A percentile compares a stretch with the other conserved stretches of the same genome.
phyloP scores from a whole-genome alignment of 1,140 invertebrate species.

The Bombyx mandarina region DNA sequence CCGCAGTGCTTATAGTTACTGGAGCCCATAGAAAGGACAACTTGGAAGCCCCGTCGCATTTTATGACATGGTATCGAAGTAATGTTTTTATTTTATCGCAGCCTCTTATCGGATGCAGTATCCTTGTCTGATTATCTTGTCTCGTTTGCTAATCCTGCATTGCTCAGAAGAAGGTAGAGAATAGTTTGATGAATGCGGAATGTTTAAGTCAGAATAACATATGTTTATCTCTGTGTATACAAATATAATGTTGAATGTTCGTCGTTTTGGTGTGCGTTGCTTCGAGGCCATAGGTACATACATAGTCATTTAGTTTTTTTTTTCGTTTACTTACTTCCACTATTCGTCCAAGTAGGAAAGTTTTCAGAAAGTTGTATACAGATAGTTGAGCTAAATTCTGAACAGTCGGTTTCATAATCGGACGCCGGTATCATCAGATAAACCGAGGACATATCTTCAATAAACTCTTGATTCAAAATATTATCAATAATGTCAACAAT shows the following conservation, averaged over 20 bases:
- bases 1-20: no score
- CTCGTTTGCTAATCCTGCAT: no score
- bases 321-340: not conserved
- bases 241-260: not conserved
- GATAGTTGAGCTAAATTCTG: slow-evolving; percentile 20
- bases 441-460: slow-evolving; percentile 19
- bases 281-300: not conserved
- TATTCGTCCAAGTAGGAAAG: slow-evolving; percentile 11
- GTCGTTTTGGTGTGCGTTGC: no score
- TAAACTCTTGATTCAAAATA: slow-evolving; percentile 10
- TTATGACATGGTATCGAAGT: no score
- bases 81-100: no score
- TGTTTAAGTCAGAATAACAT: not conserved
- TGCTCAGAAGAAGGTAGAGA: no score
- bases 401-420: slow-evolving; percentile 8
- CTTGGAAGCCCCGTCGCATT: no score
- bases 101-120: no score
- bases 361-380: slow-evolving; percentile 27
- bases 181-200: no score
- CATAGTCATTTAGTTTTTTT: slow-evolving; percentile 14
- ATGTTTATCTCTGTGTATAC: slow-evolving; percentile 4
- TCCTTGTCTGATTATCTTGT: no score
- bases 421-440: slow-evolving; percentile 23
- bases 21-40: no score
- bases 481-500: slow-evolving; percentile 15